These are phyloP conservation scores for Willowsia nigromaculata DNA, from an alignment of 2,888 invertebrate species.

Conservation along the genomic window DNA sequence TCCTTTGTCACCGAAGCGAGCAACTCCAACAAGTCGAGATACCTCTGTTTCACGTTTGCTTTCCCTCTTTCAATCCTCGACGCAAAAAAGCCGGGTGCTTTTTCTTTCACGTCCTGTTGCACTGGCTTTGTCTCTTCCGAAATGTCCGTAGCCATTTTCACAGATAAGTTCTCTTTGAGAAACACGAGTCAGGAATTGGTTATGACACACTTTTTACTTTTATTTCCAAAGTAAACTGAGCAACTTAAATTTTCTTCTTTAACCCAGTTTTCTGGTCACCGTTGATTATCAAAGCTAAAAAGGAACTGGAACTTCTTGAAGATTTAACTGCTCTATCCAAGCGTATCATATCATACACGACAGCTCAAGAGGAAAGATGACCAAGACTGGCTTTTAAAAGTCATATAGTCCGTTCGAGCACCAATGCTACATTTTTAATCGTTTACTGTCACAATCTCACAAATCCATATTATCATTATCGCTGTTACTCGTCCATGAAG, in stretches of 20 bases:
- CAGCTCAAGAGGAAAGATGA: not conserved
- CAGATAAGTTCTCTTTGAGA: no score
- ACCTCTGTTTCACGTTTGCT: slow-evolving; percentile 54
- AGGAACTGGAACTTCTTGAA: no score
- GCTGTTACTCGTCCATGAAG: not conserved
- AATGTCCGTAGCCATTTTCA: slow-evolving; percentile 57
- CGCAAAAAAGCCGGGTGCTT: slow-evolving; percentile 51
- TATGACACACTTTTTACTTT: no score
- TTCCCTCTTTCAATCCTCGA: slow-evolving; percentile 50
- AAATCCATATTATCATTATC: not conserved
- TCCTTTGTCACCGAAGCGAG: slow-evolving; percentile 54
- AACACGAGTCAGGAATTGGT: no score
- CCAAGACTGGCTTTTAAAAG: slow-evolving; percentile 30
- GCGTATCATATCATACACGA: not conserved
- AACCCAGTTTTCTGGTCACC: no score
- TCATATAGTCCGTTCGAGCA: not conserved
- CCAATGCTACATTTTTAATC: not conserved
- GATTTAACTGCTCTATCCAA: not conserved
- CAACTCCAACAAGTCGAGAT: slow-evolving; percentile 50
- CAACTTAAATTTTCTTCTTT: no score
- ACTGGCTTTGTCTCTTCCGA: slow-evolving; percentile 40
- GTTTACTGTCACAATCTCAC: not conserved
- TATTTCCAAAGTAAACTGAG: no score
- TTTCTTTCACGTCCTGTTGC: slow-evolving; percentile 49
- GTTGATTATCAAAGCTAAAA: no score